These are phyloP conservation scores for Salmo trutta DNA, from an alignment of 2,797 vertebrate genomes.

Conservation along the genomic window DNA sequence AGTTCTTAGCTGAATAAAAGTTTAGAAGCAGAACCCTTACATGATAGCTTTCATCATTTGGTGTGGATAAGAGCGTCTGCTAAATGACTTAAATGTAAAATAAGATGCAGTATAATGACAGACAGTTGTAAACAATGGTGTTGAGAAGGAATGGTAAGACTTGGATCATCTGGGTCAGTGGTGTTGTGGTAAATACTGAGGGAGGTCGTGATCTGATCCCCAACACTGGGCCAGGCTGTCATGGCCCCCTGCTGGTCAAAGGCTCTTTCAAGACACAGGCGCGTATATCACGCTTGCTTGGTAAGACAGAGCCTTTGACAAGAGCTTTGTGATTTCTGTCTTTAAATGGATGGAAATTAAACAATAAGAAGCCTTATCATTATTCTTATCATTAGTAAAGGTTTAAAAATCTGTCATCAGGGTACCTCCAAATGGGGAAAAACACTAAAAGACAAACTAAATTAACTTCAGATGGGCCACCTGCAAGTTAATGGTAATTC, in stretches of 20 bases:
- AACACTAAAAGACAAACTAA: not conserved
- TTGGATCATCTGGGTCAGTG: no score
- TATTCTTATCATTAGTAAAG: not conserved
- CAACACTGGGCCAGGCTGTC: conserved; percentile 31
- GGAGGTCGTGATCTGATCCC: not conserved
- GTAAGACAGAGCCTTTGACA: no score
- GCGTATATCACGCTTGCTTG: no score
- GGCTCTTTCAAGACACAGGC: not conserved
- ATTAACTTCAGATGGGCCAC: not conserved
- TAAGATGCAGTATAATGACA: no score
- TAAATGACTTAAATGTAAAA: no score
- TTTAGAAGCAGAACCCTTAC: not conserved
- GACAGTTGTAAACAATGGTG: no score
- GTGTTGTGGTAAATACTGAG: no score
- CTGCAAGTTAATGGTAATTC: not conserved
- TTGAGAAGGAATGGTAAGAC: no score
- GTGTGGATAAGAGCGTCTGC: no score
- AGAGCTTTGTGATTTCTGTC: no score
- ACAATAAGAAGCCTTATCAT: not conserved
- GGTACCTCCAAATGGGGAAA: not conserved
- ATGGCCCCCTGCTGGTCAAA: conserved; percentile 63
- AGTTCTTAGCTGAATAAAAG: not conserved
- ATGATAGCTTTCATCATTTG: not conserved
- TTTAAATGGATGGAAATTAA: not conserved
- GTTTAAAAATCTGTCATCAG: not conserved